These are phyloP conservation scores for Scaptomyza cyrtandrae DNA, from an alignment of 2,888 invertebrate species.

Conservation along the genomic window DNA sequence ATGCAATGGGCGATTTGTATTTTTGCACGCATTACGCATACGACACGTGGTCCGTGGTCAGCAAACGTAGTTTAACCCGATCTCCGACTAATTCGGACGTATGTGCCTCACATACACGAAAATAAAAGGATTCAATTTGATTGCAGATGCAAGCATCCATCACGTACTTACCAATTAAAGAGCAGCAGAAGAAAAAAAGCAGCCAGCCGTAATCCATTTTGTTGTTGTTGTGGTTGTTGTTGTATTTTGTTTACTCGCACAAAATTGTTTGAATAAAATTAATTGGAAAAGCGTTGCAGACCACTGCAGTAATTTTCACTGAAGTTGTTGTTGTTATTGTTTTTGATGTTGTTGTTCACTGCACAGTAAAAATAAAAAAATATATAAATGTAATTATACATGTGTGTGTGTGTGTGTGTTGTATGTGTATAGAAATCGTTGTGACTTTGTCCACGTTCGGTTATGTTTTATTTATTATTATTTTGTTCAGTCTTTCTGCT, in stretches of 20 bases:
- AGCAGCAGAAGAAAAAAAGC: slow-evolving; percentile 57
- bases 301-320: slow-evolving; percentile 7
- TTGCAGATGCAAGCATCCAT: slow-evolving; percentile 10
- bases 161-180: slow-evolving; percentile 70
- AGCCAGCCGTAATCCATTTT: slow-evolving; percentile 72
- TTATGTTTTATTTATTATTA: slow-evolving; percentile 39
- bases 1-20: slow-evolving; percentile 39
- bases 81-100: slow-evolving; percentile 31
- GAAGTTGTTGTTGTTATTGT: slow-evolving; percentile 19
- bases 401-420: background rate
- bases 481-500: slow-evolving; percentile 33
- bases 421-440: slow-evolving; percentile 5
- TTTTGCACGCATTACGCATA: slow-evolving; percentile 47
- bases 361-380: slow-evolving; percentile 30
- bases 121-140: background rate
- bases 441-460: slow-evolving; percentile 23
- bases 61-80: slow-evolving; percentile 27
- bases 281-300: slow-evolving; percentile 58
- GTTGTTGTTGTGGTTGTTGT: slow-evolving; percentile 5
- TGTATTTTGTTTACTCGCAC: slow-evolving; percentile 26
- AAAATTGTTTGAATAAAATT: slow-evolving; percentile 53
- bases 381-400: slow-evolving; percentile 1
- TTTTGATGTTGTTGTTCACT: slow-evolving; percentile 21
- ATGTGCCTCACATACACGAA: slow-evolving; percentile 31
- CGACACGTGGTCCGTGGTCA: slow-evolving; percentile 31